Evolutionary conservation across 2,797 vertebrate genomes (phyloP), one percentile per base, ranked within the genome.

Genomic region (Sebastiscus albofasciatus): DNA sequence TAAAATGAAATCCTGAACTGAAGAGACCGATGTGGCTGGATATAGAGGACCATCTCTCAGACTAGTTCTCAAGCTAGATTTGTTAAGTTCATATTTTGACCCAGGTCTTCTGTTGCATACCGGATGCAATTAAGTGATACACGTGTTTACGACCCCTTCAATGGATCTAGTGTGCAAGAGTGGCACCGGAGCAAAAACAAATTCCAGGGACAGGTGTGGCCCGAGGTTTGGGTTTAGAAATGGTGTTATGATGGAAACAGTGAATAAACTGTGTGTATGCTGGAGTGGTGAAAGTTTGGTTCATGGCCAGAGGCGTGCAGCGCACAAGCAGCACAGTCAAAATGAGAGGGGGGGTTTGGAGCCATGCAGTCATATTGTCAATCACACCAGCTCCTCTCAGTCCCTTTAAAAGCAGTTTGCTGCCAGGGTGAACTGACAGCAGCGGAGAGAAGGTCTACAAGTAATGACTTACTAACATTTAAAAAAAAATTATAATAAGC

Each of bases 251-350:
- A 31, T 9, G 11, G 67, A 69, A 73, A 34, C 31, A 49, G 20
- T 46, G 13, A 75, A 81, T 36, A 52, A 60, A 80, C 4, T 64
- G 67, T 60, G 65, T 42, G 16, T 12, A 39, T 58, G 52, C 46
- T 55, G 2, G 3, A 67, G 29, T 27, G 60, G 62, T 73, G 54
- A 74, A 84, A 64, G 29, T 75, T 75, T 72, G 61, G 71, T 65
- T 62, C 12, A 27, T 36, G 22, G 36, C 24, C 33, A 56, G 67
- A 39, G 29, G 59, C 31, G 34, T 72, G 54, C 59, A 24, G 55
- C 11, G 54, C 59, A 39, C 42, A 26, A 14, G 42, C 49, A 80
- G 72, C n/a, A 59, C 18, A 26, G 24, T 59, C 13, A 58, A 56
- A 69, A 39, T 67, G n/a, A 42, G n/a, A 42, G n/a, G 24, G 24